Conservation (phyloP, 2,113 vertebrate genomes). For the Trogon melanurus region DNA sequence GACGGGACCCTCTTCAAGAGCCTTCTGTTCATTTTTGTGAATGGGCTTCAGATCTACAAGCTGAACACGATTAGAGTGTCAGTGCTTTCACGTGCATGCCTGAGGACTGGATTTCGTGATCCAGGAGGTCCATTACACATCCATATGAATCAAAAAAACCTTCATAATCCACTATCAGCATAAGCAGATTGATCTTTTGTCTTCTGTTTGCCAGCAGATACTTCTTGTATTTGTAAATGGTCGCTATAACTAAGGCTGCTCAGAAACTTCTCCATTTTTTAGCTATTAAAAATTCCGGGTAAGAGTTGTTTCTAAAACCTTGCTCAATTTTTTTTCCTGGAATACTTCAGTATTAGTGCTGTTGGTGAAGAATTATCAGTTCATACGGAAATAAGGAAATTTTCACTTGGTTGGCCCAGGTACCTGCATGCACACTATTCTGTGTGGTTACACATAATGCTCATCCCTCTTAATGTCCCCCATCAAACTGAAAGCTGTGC, state of each 20-base stretch:
- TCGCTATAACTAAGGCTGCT: not conserved
- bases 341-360: not conserved
- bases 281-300: not conserved
- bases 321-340: not conserved
- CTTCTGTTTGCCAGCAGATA: not conserved
- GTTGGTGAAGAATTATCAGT: not conserved
- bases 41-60: not conserved
- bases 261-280: not conserved
- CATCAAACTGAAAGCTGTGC: not conserved
- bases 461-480: not conserved
- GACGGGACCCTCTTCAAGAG: no score
- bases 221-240: not conserved
- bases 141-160: rapidly evolving
- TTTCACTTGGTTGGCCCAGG: not conserved
- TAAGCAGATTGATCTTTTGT: not conserved
- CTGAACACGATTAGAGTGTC: not conserved
- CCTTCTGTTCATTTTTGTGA: not conserved
- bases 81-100: not conserved
- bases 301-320: not conserved
- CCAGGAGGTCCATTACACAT: not conserved
- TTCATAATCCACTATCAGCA: not conserved
- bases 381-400: not conserved
- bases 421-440: not conserved
- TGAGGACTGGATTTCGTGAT: not conserved
- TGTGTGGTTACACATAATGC: not conserved